These are phyloP conservation scores for Drosophila ananassae DNA, from an alignment of 1,140 invertebrate genomes.

Conservation along the genomic window DNA sequence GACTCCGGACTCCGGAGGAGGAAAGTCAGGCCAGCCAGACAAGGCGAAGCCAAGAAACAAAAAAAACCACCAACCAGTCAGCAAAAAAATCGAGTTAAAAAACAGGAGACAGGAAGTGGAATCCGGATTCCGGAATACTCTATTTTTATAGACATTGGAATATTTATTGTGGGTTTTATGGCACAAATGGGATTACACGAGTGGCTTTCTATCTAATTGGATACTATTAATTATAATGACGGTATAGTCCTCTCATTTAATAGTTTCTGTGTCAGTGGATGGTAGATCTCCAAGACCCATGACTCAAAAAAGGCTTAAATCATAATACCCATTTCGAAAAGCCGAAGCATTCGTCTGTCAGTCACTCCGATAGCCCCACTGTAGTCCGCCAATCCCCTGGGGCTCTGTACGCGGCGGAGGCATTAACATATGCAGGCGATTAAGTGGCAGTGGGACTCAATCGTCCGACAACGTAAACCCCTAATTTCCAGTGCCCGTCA, in stretches of 20 bases:
- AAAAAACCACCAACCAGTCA: slow-evolving; percentile 5
- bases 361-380: slow-evolving; percentile 3
- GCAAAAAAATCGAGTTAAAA: slow-evolving; percentile 28
- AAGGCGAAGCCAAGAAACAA: slow-evolving; percentile 21
- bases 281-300: too few species aligned
- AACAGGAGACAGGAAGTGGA: background rate
- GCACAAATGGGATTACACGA: too few species aligned
- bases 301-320: too few species aligned
- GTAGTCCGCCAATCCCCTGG: background rate
- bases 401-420: slow-evolving; percentile 39
- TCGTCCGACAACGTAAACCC: slow-evolving; percentile 46
- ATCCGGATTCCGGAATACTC: slow-evolving; percentile 10
- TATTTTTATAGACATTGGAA: background rate
- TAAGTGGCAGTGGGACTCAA: slow-evolving; percentile 61
- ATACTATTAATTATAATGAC: too few species aligned
- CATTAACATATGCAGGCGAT: slow-evolving; percentile 70
- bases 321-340: too few species aligned
- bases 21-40: slow-evolving; percentile 21
- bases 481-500: slow-evolving; percentile 47
- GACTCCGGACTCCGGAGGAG: background rate
- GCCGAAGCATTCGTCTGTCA: slow-evolving; percentile 29
- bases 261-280: too few species aligned
- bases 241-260: too few species aligned
- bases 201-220: too few species aligned
- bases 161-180: too few species aligned